A percentile compares a stretch with the other conserved stretches of the same genome.
Conservation (phyloP, 2,113 vertebrate genomes). For the Vireo altiloquus region DNA sequence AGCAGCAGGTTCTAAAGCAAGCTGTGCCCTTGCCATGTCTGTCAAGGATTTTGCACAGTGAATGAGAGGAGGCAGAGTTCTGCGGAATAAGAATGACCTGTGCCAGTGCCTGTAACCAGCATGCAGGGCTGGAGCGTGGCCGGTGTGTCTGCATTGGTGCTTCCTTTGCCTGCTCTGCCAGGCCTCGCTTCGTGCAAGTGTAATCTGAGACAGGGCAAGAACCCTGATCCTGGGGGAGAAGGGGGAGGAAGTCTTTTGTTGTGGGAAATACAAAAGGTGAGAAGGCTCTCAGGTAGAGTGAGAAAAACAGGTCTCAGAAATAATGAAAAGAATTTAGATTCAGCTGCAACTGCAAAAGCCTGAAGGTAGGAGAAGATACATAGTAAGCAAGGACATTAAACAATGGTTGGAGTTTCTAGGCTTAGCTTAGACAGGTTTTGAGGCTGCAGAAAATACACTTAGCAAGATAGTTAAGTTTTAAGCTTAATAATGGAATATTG, state of each 20-base stretch:
- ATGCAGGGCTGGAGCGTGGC: accelerated
- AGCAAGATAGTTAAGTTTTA: too few species aligned
- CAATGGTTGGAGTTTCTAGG: too few species aligned
- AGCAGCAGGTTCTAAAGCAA: neutral
- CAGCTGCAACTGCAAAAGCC: too few species aligned
- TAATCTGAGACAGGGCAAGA: neutral
- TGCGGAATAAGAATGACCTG: neutral
- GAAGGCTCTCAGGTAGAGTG: too few species aligned
- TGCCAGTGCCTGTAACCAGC: accelerated
- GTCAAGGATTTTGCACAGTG: neutral
- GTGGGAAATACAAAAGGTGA: too few species aligned
- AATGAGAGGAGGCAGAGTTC: neutral
- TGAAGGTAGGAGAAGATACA: too few species aligned
- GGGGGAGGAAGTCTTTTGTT: neutral
- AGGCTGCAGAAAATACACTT: too few species aligned
- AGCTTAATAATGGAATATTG: too few species aligned
- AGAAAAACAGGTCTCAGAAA: too few species aligned
- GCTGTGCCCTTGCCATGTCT: neutral
- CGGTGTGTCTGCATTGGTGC: accelerated
- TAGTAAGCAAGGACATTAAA: too few species aligned
- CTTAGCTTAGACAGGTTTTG: too few species aligned
- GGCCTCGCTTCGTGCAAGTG: neutral
- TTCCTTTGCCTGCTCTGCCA: neutral
- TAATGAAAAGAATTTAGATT: too few species aligned
- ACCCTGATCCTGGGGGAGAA: neutral